Percentiles rank a stretch among this genome's conserved stretches.
These are phyloP conservation scores for Lucilia sericata DNA, from an alignment of 1,140 invertebrate species.

Conservation along the genomic window DNA sequence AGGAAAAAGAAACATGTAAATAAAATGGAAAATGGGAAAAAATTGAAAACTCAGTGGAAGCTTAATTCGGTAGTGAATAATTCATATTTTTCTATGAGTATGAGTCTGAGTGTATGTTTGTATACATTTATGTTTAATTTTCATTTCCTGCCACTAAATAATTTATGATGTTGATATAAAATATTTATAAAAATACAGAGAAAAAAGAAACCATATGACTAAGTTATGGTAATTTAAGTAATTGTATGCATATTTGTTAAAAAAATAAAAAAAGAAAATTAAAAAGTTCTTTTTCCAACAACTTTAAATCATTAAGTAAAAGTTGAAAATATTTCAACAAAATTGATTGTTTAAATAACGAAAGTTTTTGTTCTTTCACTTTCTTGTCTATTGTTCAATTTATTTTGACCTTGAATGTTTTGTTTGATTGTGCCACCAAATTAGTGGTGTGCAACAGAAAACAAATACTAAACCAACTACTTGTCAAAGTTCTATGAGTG, in stretches of 20 bases:
- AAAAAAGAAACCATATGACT: not conserved
- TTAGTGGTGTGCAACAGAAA: too few relatives aligned
- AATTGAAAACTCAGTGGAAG: not conserved
- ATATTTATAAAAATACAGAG: not conserved
- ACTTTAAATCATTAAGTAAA: not conserved
- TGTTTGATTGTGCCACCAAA: too few relatives aligned
- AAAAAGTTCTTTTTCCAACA: not conserved
- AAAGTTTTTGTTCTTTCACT: too few relatives aligned
- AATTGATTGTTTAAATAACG: too few relatives aligned
- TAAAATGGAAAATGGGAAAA: not conserved
- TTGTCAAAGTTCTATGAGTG: too few relatives aligned
- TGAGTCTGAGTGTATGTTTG: not conserved
- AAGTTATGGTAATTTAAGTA: not conserved
- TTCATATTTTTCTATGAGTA: not conserved
- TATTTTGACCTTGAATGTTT: not conserved
- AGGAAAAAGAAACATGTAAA: not conserved
- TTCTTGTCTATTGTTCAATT: not conserved
- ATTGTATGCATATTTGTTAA: too few relatives aligned
- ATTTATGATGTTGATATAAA: not conserved
- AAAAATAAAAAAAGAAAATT: too few relatives aligned
- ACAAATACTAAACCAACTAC: too few relatives aligned
- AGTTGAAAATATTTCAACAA: too few relatives aligned
- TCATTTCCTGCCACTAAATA: not conserved
- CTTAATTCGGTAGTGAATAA: not conserved
- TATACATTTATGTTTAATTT: not conserved